Evolutionary conservation across 2,888 invertebrate species (phyloP), one percentile per base, ranked within the genome.

Genomic region (Odontocolon sp.): DNA sequence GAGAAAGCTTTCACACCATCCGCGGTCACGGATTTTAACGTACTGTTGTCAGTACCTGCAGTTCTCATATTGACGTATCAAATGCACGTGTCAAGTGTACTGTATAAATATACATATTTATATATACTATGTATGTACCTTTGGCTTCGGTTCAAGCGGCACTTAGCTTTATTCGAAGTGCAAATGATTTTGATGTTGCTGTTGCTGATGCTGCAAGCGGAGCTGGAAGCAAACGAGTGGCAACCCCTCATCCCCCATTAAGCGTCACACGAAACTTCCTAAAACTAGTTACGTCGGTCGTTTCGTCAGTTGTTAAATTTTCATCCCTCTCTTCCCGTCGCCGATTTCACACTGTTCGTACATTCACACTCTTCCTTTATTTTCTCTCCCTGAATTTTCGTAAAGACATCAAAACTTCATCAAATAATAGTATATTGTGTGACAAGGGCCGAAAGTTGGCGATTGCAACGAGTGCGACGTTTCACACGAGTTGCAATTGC

Each of bases 241-340:
- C 52, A 38, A 70, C 45, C 59, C 59, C 50, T n/a, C n/a, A n/a
- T n/a, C n/a, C n/a, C n/a, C n/a, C n/a, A n/a, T n/a, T n/a, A n/a
- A n/a, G n/a, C 36, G 3, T 28, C 28, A 14, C 42, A 42, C 42
- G 40, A 66, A 75, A 75, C 70, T 75, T 70, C 9, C 57, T 33
- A 45, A 70, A 75, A 66, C 57, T 70, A 57, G 52, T 70, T 76
- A 66, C 71, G 40, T 50, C 21, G 47, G 45, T 47, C 61, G 67
- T 63, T 63, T 77, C 56, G 54, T 45, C 47, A 38, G 52, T 63
- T 47, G 67, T 77, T 72, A 72, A 71, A 71, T 33, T 77, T 77
- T 72, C 71, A 72, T 77, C 54, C 61, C 47, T 14, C n/a, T 28
- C 47, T 6, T 18, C 47, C 21, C 26, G 36, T 14, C 28, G 11